Percentiles rank a stretch among this genome's conserved stretches.
These are phyloP conservation scores for Drosophila lacertosa DNA, from an alignment of 1,140 invertebrate species.

Conservation along the genomic window DNA sequence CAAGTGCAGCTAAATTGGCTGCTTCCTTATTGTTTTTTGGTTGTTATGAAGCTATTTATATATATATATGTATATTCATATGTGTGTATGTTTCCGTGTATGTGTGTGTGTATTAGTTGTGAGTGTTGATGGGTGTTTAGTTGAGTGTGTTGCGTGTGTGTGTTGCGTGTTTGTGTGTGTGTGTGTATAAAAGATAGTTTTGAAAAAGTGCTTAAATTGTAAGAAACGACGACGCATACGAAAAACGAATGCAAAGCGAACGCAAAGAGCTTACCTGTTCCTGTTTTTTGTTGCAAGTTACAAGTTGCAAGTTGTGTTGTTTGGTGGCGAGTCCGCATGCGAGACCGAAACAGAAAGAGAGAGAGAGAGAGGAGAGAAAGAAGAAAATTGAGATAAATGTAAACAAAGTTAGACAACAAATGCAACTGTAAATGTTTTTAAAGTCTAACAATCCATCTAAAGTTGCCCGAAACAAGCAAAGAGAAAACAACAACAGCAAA, in stretches of 20 bases:
- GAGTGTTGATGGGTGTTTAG: constrained; percentile 34
- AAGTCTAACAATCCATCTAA: constrained; percentile 37
- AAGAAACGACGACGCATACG: constrained; percentile 63
- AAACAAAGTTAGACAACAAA: constrained; percentile 51
- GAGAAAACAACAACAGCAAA: constrained; percentile 15
- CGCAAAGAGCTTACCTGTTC: constrained; percentile 73
- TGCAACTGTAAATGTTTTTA: constrained; percentile 39
- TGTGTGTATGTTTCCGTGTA: constrained; percentile 37
- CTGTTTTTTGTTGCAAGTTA: constrained; percentile 50
- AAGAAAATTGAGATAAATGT: constrained; percentile 22
- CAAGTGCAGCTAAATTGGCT: constrained; percentile 38
- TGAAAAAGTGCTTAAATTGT: constrained; percentile 79
- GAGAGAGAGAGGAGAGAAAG: constrained; percentile 30
- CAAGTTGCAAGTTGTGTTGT: too few species aligned
- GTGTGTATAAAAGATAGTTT: constrained; percentile 71
- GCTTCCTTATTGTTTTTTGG: constrained; percentile 68
- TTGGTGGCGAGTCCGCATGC: constrained; percentile 14
- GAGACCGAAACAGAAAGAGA: constrained; percentile 7
- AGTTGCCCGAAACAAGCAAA: constrained; percentile 18
- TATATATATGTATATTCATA: constrained; percentile 23
- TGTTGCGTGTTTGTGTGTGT: constrained; percentile 36
- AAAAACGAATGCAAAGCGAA: constrained; percentile 62
- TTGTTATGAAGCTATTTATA: constrained; percentile 55
- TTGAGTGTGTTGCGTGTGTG: constrained; percentile 23
- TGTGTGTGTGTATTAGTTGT: constrained; percentile 34